A percentile compares a stretch with the other conserved stretches of the same genome.
Evolutionary conservation across 2,888 invertebrate genomes (phyloP).

Genomic region (Stictocephala bisonia): DNA sequence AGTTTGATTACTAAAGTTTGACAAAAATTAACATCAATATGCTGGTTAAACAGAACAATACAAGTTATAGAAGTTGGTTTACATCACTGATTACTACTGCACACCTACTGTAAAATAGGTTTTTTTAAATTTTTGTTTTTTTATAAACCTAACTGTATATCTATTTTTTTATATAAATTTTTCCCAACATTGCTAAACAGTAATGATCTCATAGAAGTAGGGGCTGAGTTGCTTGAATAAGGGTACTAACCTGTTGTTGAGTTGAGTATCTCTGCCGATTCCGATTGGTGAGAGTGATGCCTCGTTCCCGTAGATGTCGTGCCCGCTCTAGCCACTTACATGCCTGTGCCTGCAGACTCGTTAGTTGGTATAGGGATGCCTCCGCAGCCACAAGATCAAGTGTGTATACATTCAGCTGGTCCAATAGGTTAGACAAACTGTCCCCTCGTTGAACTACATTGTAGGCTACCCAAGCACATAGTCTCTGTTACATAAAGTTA

Average conservation of each 20-base stretch:
- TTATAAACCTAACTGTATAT: too few relatives aligned
- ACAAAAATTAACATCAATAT: too few relatives aligned
- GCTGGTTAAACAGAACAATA: too few relatives aligned
- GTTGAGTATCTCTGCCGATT: conserved; percentile 1
- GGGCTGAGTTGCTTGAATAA: too few relatives aligned
- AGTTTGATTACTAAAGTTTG: too few relatives aligned
- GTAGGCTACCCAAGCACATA: conserved; percentile 26
- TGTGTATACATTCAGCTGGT: conserved; percentile 24
- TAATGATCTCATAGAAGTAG: too few relatives aligned
- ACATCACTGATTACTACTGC: too few relatives aligned
- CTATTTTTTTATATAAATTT: too few relatives aligned
- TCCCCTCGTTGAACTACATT: conserved; percentile 3
- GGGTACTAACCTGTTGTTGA: conserved; percentile 16
- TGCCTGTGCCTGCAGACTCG: neutral
- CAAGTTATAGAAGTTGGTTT: too few relatives aligned
- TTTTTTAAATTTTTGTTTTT: too few relatives aligned
- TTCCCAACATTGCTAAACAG: too few relatives aligned
- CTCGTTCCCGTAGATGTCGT: conserved; percentile 16
- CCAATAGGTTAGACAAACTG: conserved; percentile 4
- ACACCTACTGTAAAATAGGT: too few relatives aligned
- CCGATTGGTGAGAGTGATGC: conserved; percentile 8
- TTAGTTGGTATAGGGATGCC: conserved; percentile 14
- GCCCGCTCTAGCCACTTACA: conserved; percentile 35
- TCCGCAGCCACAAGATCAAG: conserved; percentile 26
- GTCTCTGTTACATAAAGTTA: conserved; percentile 31